Evolutionary conservation across 2,113 vertebrate genomes (phyloP), one percentile per base, ranked within the genome.

Genomic region (Zosterops borbonicus): DNA sequence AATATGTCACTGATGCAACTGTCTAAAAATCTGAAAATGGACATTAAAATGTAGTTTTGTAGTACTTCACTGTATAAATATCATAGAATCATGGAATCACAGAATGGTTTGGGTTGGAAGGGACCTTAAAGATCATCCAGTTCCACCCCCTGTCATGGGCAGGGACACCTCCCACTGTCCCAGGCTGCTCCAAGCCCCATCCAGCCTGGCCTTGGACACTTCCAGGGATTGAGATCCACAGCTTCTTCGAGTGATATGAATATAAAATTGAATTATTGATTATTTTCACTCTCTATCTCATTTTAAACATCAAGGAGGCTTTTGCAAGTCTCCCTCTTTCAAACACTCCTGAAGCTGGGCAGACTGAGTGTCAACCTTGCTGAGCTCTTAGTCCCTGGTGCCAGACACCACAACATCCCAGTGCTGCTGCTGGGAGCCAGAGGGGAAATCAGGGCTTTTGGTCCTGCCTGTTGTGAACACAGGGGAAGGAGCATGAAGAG

Each of bases 21-120:
- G 35, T 50, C 92, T 91, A 91, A 91, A 90, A 90, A 58, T 75
- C 11, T 73, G 31, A 24, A 76, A 92, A 81, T 31, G 63, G 23
- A 25, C 29, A 64, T 56, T 55, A 87, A 49, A 77, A 64, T n/a
- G 4, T 23, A 37, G 11, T 1, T 76, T 52, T 52, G 22, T 60
- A 16, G 19, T 37, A 16, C 8, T 35, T 60, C 21, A 33, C 5
- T 62, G 29, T 27, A 11, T 33, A n/a, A 69, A 83, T 47, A 18
- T 5, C 15, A 46, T 1, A 18, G 46, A 62, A 23, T 31, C 14
- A 12, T 2, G 3, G 42, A 52, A 33, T 59, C 8, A 14, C 9
- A 20, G 46, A 67, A 81, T 52, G 8, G 24, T n/a, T 52, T 52
- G 39, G 24, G 28, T 35, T 76, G 24, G 24, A 52, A 47, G 2